phyloP scores from a whole-genome alignment of 2,797 vertebrate genomes.

The Argya squamiceps region DNA sequence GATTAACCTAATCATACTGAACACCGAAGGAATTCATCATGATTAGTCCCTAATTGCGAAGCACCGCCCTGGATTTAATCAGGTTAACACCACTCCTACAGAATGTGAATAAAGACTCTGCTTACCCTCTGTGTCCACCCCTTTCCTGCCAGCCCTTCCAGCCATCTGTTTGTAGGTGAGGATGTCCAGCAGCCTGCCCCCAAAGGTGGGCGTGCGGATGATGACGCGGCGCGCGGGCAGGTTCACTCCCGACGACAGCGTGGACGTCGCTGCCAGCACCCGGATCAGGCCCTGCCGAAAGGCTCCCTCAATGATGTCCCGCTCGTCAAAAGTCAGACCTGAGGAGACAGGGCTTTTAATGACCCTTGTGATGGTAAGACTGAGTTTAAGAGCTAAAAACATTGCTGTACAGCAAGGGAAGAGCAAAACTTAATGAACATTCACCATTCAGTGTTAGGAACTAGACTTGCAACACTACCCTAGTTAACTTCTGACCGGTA shows the following conservation, averaged over 20 bases:
- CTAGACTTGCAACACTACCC: not conserved
- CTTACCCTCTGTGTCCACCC: slow-evolving; percentile 90
- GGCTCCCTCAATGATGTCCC: slow-evolving; percentile 91
- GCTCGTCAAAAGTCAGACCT: slow-evolving; percentile 97
- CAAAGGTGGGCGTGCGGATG: slow-evolving; percentile 91
- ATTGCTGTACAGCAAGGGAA: not conserved
- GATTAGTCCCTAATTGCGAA: not conserved
- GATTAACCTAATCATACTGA: slow-evolving; percentile 36
- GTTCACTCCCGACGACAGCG: slow-evolving; percentile 95
- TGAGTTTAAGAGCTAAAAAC: not conserved
- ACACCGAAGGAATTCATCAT: slow-evolving; percentile 27
- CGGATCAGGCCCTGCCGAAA: slow-evolving; percentile 88
- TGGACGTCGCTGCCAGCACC: slow-evolving; percentile 93
- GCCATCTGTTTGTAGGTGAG: slow-evolving; percentile 97
- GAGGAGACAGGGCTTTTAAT: not conserved
- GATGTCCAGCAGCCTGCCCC: slow-evolving; percentile 87
- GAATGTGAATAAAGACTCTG: slow-evolving; percentile 20
- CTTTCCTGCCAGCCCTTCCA: slow-evolving; percentile 95
- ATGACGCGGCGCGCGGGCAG: slow-evolving; percentile 93
- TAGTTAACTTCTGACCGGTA: not conserved
- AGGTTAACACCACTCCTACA: not conserved
- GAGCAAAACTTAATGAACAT: not conserved
- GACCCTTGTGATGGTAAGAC: not conserved
- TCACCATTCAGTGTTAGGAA: not conserved
- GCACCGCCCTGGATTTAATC: slow-evolving; percentile 30